Evolutionary conservation across 2,888 invertebrate species (phyloP).

Genomic region (Drosophila recens): DNA sequence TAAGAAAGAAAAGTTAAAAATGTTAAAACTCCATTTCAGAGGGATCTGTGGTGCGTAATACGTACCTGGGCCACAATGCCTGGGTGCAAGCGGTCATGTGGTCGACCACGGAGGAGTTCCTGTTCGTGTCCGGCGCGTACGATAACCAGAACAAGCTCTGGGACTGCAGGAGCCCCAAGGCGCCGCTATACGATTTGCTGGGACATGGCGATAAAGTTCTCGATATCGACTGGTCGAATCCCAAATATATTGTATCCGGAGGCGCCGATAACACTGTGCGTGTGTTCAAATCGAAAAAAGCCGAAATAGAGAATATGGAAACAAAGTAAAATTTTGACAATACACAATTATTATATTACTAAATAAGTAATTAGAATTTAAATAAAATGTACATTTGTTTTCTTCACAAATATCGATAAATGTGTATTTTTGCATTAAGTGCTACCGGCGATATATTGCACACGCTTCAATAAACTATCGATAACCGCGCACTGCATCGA

Average conservation of each 20-base stretch:
- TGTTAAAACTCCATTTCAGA: slow-evolving; percentile 87
- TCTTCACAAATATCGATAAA: slow-evolving; percentile 25
- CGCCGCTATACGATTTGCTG: slow-evolving; percentile 95
- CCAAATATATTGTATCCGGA: slow-evolving; percentile 94
- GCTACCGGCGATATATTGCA: slow-evolving; percentile 51
- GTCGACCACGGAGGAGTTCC: slow-evolving; percentile 92
- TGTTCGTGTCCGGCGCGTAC: slow-evolving; percentile 97
- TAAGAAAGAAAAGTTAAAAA: not conserved
- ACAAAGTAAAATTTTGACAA: slow-evolving; percentile 43
- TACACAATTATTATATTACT: slow-evolving; percentile 24
- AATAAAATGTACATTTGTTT: slow-evolving; percentile 54
- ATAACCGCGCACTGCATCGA: slow-evolving; percentile 56
- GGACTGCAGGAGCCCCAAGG: slow-evolving; percentile 97
- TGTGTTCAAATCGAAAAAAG: slow-evolving; percentile 89
- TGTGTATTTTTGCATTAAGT: not conserved
- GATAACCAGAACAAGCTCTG: slow-evolving; percentile 97
- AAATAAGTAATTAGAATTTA: slow-evolving; percentile 43
- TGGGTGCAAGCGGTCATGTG: slow-evolving; percentile 97
- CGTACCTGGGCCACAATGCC: slow-evolving; percentile 93
- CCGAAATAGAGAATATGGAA: slow-evolving; percentile 58
- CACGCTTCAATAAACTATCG: slow-evolving; percentile 37
- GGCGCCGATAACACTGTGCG: slow-evolving; percentile 97
- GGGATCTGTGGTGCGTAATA: slow-evolving; percentile 93
- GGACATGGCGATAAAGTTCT: slow-evolving; percentile 98
- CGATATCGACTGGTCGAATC: slow-evolving; percentile 97